Base-by-base conservation (phyloP, 1,140 invertebrate genomes). In the Drosophila paulistorum region DNA sequence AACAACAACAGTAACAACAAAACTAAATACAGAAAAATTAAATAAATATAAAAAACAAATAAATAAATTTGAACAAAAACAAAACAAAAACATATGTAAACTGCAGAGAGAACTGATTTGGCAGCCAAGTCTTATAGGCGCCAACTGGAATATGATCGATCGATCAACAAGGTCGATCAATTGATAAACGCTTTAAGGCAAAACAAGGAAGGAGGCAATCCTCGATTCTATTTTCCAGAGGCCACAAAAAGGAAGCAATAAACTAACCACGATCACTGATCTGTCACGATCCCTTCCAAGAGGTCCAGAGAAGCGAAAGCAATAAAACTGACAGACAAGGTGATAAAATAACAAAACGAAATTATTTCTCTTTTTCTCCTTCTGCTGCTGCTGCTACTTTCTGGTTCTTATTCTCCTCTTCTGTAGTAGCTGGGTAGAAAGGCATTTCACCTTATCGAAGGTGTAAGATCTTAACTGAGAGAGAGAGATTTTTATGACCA, bases 271-370 rank as follows among this genome's bases (percentile, higher is more conserved):
- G 80, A 84, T 81, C 80, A 39, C 81, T 81, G 85, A 87, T 90
- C 85, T 87, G 84, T 87, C 84, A 89, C 63, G 61, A 86, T 77
- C 64, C 60, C 35, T 73, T 37, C 41, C 17, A 51, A 51, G 45
- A 20, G 20, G 17, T 20, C 9, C 17, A 14, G 20, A 10, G 60
- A 68, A 74, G 68, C 79, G 81, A 82, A 81, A 77, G 85, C 65
- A 74, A 84, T 89, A 90, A 90, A 89, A 89, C 41, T 80, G 85
- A 85, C 81, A 74, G 5, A 30, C 55, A 20, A 75, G 71, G 84
- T 90, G 81, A 89, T 89, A 89, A 89, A 89, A 89, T 90, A 90
- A 82, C 71, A 74, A 68, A 79, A 89, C 84, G 68, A 84, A 73
- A 81, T 89, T 74, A 89, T 89, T 89, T 74, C 55, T 74, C 71